A percentile compares a stretch with the other conserved stretches of the same genome.
Evolutionary conservation across 1,140 invertebrate species (phyloP).

Genomic region (Potamilus streckersoni): DNA sequence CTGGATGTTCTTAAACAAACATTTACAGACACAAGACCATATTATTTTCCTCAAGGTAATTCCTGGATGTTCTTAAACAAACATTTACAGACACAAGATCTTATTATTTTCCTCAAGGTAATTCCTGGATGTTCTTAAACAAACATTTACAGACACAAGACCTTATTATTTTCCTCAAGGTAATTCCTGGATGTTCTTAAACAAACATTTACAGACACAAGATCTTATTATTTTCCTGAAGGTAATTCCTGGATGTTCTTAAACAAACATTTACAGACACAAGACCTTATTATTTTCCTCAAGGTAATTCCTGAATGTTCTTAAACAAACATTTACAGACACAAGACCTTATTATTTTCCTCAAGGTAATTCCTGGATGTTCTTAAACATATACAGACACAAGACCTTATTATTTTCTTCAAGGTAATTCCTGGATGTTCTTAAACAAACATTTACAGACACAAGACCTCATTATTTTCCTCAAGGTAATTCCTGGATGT

Average conservation of each 20-base stretch:
- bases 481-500: slow-evolving; percentile 52
- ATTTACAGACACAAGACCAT: slow-evolving; percentile 63
- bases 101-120: slow-evolving; percentile 66
- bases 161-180: slow-evolving; percentile 65
- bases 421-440: slow-evolving; percentile 48
- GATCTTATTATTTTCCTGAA: slow-evolving; percentile 65
- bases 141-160: slow-evolving; percentile 64
- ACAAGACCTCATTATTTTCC: slow-evolving; percentile 62
- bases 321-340: too few species aligned
- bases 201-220: too few species aligned
- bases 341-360: slow-evolving; percentile 62
- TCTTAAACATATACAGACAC: slow-evolving; percentile 62
- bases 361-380: slow-evolving; percentile 52
- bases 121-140: too few species aligned
- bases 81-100: slow-evolving; percentile 63
- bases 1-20: too few species aligned
- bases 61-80: too few species aligned
- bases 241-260: slow-evolving; percentile 37
- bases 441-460: too few species aligned
- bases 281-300: slow-evolving; percentile 63
- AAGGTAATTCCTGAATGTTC: slow-evolving; percentile 47
- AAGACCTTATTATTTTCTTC: slow-evolving; percentile 63
- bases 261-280: too few species aligned
- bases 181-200: slow-evolving; percentile 20
- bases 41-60: slow-evolving; percentile 64